Evolutionary conservation across 1,140 invertebrate species (phyloP), one percentile per base, ranked within the genome.

Genomic region (Teleopsis dalmanni): DNA sequence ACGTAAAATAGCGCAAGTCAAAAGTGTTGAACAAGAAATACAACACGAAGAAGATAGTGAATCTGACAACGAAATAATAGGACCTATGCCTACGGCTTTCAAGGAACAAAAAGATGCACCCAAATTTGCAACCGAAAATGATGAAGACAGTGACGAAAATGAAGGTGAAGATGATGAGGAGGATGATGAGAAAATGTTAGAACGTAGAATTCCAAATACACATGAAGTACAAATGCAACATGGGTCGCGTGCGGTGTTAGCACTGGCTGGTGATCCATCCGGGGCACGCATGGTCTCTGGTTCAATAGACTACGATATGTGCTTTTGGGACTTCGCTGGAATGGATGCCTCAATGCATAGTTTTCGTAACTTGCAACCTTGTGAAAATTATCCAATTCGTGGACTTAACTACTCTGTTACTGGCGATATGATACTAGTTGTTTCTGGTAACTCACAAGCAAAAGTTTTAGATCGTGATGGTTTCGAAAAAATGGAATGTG

Each of bases 281-380:
- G 96, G 95, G 14, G 88, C 91, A 14, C 75, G 95, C 22, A 72
- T 98, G 11, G 90, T 92, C 0, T 88, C 89, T n/a, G 95, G 95
- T 9, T 89, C 87, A 6, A 81, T 91, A 21, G 94, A 98, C 65
- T 99, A 97, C 73, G 91, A 97, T 56, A 85, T 99, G 1, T 87
- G 85, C 48, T 89, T 98, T 54, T 99, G 92, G 91, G 95, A 99
- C 73, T 99, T 98, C 78, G 87, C 91, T 48, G 95, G 95, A 8
- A 98, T 99, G 93, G 94, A 98, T 71, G 79, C 86, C 0, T 82
- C 85, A 1, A 78, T 96, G 73, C 79, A 87, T 43, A 89, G 89
- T 53, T 98, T 98, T 65, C 78, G 95, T n/a, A 88, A 85, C 1
- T 72, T 97, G 7, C 82, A 87, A 54, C 95, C 95, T 0, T 95